Conservation (phyloP, 1,140 invertebrate species). For the Apolygus lucorum region DNA sequence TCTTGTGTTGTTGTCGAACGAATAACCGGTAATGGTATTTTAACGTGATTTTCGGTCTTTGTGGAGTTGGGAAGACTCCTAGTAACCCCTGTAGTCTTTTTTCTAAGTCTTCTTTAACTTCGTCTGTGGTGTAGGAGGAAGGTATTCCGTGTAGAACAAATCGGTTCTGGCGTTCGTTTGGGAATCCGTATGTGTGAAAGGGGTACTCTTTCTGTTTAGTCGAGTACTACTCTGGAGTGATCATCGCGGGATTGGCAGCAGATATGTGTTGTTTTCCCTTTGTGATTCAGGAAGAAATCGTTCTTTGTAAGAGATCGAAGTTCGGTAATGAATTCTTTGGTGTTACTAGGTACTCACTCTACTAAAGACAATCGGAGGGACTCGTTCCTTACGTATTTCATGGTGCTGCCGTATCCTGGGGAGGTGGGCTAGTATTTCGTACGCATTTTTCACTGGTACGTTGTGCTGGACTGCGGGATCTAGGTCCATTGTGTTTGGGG, state of each 20-base stretch:
- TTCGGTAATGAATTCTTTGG: neutral
- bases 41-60: neutral
- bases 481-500: too few species aligned
- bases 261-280: neutral
- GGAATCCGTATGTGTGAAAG: neutral
- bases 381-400: too few species aligned
- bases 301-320: neutral
- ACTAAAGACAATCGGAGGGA: neutral
- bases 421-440: too few species aligned
- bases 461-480: too few species aligned
- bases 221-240: neutral
- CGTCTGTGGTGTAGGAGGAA: neutral
- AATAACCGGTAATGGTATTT: neutral
- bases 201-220: neutral
- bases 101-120: neutral
- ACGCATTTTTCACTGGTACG: too few species aligned
- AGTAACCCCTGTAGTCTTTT: neutral
- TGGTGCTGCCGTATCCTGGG: too few species aligned
- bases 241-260: neutral
- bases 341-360: neutral
- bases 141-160: neutral
- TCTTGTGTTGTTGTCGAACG: neutral
- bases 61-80: neutral
- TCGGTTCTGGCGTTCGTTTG: neutral
- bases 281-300: conserved; percentile 1